These are phyloP conservation scores for Trichacis sp. DNA, from an alignment of 2,888 invertebrate genomes.

Conservation along the genomic window DNA sequence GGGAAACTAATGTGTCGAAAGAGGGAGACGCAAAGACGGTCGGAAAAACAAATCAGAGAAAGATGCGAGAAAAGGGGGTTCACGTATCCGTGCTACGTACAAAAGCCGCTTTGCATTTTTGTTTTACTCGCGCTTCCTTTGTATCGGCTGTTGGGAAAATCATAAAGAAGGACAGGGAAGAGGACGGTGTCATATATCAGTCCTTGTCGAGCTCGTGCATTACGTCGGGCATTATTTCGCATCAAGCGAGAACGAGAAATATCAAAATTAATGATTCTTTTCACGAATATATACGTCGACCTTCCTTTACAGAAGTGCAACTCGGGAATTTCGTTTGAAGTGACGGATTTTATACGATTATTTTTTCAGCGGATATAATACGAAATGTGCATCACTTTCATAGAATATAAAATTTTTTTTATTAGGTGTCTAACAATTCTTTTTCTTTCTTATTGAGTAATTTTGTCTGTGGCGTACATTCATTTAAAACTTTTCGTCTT, in stretches of 20 bases:
- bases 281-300: not conserved
- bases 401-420: not conserved
- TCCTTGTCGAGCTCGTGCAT: slow-evolving; percentile 42
- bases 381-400: no score
- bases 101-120: slow-evolving; percentile 53
- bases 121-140: slow-evolving; percentile 55
- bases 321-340: no score
- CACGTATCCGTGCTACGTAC: slow-evolving; percentile 48
- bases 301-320: no score
- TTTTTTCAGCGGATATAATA: no score
- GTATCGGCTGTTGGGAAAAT: slow-evolving; percentile 60
- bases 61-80: slow-evolving; percentile 30
- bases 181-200: slow-evolving; percentile 56
- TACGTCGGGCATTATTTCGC: not conserved
- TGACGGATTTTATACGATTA: no score
- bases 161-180: slow-evolving; percentile 52
- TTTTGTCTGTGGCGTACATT: no score
- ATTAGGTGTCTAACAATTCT: no score
- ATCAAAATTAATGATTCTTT: not conserved
- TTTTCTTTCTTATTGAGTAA: slow-evolving; percentile 16
- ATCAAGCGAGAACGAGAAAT: not conserved
- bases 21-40: slow-evolving; percentile 30
- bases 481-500: no score
- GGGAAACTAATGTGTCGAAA: slow-evolving; percentile 30
- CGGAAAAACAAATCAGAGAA: slow-evolving; percentile 20